phyloP scores from a whole-genome alignment of 2,113 vertebrate species.

The Paradoxurus hermaphroditus region DNA sequence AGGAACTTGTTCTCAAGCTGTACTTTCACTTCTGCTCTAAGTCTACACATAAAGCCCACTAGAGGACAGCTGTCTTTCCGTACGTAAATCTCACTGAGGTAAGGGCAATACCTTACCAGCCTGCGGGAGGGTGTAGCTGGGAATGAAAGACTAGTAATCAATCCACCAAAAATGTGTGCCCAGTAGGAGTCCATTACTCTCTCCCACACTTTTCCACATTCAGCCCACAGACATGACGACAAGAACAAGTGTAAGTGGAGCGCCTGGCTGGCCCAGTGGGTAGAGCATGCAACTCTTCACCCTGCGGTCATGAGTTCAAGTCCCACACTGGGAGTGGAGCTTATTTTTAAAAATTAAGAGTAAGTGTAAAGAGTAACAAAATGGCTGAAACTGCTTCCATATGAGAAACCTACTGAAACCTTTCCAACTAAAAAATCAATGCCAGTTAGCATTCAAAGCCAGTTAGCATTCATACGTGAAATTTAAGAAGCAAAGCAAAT shows the following conservation, averaged over 20 bases:
- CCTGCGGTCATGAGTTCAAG: not conserved
- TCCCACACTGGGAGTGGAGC: not conserved
- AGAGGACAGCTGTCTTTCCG: not conserved
- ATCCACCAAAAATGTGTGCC: not conserved
- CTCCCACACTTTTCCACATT: not conserved
- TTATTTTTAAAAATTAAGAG: not conserved
- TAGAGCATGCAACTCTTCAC: not conserved
- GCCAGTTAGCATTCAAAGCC: not conserved
- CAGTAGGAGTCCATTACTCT: not conserved
- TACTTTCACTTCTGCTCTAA: not conserved
- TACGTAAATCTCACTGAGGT: not conserved
- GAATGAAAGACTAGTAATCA: not conserved
- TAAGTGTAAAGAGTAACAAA: not conserved
- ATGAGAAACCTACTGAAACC: not conserved
- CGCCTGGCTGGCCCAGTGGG: no score
- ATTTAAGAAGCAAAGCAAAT: not conserved
- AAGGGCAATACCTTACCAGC: not conserved
- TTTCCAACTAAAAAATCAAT: not conserved
- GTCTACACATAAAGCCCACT: not conserved
- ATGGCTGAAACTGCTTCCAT: not conserved
- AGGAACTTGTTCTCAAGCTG: not conserved
- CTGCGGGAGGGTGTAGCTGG: not conserved
- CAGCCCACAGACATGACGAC: not conserved
- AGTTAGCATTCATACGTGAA: not conserved
- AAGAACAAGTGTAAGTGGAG: not conserved